These are phyloP conservation scores for Luidia sarsii DNA, from an alignment of 53 echinoderm and acorn worm genomes.

Conservation along the genomic window DNA sequence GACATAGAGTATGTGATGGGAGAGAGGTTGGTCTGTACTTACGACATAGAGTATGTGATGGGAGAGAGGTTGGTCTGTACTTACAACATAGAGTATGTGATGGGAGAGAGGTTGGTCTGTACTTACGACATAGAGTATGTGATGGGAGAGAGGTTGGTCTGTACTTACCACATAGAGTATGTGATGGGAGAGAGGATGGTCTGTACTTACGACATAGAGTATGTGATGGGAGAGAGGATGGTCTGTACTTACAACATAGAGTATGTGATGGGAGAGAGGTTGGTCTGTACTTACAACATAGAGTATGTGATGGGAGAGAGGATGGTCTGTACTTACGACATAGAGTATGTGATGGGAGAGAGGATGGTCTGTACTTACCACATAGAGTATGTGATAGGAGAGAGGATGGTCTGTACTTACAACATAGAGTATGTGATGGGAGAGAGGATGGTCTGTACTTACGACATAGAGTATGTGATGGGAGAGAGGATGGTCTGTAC, in stretches of 20 bases:
- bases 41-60: constrained; percentile 89
- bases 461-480: constrained; percentile 89
- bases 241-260: constrained; percentile 75
- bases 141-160: constrained; percentile 87
- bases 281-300: constrained; percentile 73
- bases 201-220: constrained; percentile 73
- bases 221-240: constrained; percentile 93
- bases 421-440: constrained; percentile 85
- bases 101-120: constrained; percentile 82
- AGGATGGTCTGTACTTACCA: constrained; percentile 80
- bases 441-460: constrained; percentile 73
- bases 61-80: constrained; percentile 76
- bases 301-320: constrained; percentile 88
- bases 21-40: constrained; percentile 73
- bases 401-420: constrained; percentile 81
- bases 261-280: constrained; percentile 90
- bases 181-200: constrained; percentile 92
- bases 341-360: constrained; percentile 87
- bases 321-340: constrained; percentile 76
- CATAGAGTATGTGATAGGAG: constrained; percentile 83
- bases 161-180: constrained; percentile 81
- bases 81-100: constrained; percentile 84
- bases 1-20: constrained; percentile 85
- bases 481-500: constrained; percentile 76
- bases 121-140: constrained; percentile 83